These are phyloP conservation scores for Gavia stellata DNA, from an alignment of 2,113 vertebrate genomes.

Conservation along the genomic window DNA sequence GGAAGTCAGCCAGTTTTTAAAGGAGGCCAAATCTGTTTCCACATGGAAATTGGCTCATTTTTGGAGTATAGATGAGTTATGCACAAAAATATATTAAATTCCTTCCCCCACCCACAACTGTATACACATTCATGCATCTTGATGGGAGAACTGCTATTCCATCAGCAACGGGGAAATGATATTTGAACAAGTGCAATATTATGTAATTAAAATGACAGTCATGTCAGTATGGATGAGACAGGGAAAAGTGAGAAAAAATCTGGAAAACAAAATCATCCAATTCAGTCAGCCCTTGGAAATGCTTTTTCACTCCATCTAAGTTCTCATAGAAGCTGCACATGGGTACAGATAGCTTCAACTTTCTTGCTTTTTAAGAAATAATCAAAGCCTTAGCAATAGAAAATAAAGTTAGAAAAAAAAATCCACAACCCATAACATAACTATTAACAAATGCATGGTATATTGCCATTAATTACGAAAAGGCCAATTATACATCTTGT, in stretches of 20 bases:
- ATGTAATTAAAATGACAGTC: constrained; percentile 4
- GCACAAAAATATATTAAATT: constrained; percentile 45
- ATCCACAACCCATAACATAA: not conserved
- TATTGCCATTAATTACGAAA: not conserved
- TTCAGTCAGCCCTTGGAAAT: not conserved
- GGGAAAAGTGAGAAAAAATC: not conserved
- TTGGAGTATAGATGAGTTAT: constrained; percentile 36
- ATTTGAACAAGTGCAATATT: constrained; percentile 2
- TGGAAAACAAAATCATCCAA: constrained; percentile 4
- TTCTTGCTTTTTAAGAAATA: not conserved
- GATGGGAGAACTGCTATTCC: not conserved
- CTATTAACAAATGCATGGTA: not conserved
- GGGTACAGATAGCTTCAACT: not conserved
- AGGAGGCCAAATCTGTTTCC: constrained; percentile 55
- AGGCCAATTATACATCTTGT: not conserved
- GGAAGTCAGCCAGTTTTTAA: constrained; percentile 48
- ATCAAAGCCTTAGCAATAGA: not conserved
- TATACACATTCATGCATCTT: not conserved
- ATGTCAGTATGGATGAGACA: not conserved
- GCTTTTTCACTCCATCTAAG: not conserved
- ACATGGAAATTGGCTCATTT: constrained; percentile 54
- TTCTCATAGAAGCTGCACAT: not conserved
- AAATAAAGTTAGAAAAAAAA: not conserved
- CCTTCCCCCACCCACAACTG: not conserved
- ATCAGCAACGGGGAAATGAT: not conserved